Evolutionary conservation across 2,888 invertebrate species (phyloP), one percentile per base, ranked within the genome.

Genomic region (Eumerus sabulonum): DNA sequence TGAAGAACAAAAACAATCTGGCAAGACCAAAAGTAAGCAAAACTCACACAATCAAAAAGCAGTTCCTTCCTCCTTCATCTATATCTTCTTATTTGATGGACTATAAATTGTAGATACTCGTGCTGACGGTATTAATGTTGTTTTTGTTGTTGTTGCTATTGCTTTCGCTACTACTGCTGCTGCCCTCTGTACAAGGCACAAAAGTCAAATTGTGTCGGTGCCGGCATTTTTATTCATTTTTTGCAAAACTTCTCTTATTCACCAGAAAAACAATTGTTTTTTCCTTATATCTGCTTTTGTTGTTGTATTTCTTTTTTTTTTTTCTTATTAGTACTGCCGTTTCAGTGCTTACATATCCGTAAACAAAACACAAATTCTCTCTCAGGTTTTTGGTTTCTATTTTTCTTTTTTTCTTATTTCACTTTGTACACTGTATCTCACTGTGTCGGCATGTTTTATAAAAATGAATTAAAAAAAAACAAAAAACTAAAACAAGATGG

Each of bases 291-390:
- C 47, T 35, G n/a, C 63, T 72, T 64, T 62, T n/a, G n/a, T n/a
- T n/a, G n/a, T n/a, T n/a, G n/a, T n/a, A n/a, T n/a, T 53, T 57
- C 53, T 13, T 59, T 68, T 59, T 57, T 12, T 45, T 47, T 50
- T 53, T 5, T 40, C 40, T 35, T 17, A 19, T n/a, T 38, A 45
- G 38, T 44, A 51, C 35, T 51, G 60, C 27, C 53, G 44, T 63
- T 79, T 79, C 64, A 64, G 45, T 79, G 73, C 68, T 74, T 74
- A 79, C 74, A 70, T 73, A 74, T 79, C 79, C 79, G 79, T 79
- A 79, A 79, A 79, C 79, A 79, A 79, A 79, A 74, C 27, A 27
- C 79, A 79, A 74, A 48, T 74, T 74, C 74, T 68, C 79, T 74
- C 68, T 64, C 51, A 62, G 56, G 54, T 51, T 70, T 76, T 59